Conservation (phyloP, 2,797 vertebrate genomes). For the Lacerta viridis region DNA sequence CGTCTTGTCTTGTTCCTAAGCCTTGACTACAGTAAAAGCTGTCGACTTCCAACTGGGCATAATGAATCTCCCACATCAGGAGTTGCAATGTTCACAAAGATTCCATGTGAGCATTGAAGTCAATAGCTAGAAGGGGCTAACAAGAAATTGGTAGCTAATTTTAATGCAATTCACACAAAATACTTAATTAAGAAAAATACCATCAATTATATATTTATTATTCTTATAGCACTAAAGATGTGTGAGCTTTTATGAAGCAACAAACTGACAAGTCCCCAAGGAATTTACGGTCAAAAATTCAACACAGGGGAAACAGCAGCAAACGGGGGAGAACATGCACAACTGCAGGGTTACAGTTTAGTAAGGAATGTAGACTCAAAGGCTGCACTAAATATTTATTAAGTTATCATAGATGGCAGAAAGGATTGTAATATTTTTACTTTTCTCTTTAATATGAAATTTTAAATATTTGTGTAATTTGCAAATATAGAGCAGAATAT, state of each 20-base stretch:
- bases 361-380: neutral
- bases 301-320: neutral
- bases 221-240: neutral
- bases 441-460: neutral
- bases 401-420: neutral
- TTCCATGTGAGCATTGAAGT: neutral
- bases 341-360: neutral
- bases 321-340: neutral
- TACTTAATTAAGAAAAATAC: neutral
- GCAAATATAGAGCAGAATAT: neutral
- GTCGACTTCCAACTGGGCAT: neutral
- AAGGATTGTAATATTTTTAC: neutral
- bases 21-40: neutral
- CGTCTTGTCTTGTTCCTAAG: neutral
- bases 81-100: neutral
- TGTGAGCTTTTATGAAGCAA: neutral
- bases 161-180: neutral
- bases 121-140: neutral
- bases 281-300: neutral
- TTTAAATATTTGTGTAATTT: neutral
- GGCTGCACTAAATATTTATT: neutral
- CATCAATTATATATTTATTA: neutral
- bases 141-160: neutral
- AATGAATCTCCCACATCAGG: neutral
- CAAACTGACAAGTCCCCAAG: neutral